Evolutionary conservation across 2,797 vertebrate species (phyloP).

Genomic region (Notolepis coatsorum): DNA sequence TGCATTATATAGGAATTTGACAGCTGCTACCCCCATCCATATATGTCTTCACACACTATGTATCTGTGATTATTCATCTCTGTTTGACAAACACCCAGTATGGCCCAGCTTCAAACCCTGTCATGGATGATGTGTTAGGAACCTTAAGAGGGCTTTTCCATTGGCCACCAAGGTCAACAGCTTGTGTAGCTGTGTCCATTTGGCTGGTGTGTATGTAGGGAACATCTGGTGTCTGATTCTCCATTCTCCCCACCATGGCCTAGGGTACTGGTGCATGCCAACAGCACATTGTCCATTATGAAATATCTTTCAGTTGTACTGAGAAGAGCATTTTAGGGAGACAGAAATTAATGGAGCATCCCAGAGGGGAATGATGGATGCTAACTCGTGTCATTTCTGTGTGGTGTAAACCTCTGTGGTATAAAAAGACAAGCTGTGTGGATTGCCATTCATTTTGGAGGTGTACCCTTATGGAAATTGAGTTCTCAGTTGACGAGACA

Average conservation of each 20-base stretch:
- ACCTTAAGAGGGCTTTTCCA: conserved; percentile 35
- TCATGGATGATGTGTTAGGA: conserved; percentile 21
- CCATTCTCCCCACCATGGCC: conserved; percentile 55
- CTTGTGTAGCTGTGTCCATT: conserved; percentile 57
- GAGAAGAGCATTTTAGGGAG: conserved; percentile 64
- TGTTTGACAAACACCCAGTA: background rate
- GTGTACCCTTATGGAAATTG: conserved; percentile 8
- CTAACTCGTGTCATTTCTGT: background rate
- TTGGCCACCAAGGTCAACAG: conserved; percentile 47
- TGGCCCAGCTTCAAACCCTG: conserved; percentile 5
- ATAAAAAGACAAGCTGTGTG: background rate
- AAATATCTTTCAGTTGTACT: conserved; percentile 55
- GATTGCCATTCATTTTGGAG: background rate
- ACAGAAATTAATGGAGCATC: conserved; percentile 53
- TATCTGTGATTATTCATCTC: conserved; percentile 21
- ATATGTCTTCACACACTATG: conserved; percentile 3
- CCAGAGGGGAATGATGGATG: conserved; percentile 49
- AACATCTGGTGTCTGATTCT: conserved; percentile 71
- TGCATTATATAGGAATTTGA: background rate
- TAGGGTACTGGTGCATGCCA: conserved; percentile 31
- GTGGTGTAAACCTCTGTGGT: no score
- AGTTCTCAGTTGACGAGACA: conserved; percentile 26
- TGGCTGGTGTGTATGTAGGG: conserved; percentile 40
- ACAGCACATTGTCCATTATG: conserved; percentile 56
- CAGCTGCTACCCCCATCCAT: background rate